Conservation (phyloP, 2,113 vertebrate genomes). For the Chinchilla lanigera region DNA sequence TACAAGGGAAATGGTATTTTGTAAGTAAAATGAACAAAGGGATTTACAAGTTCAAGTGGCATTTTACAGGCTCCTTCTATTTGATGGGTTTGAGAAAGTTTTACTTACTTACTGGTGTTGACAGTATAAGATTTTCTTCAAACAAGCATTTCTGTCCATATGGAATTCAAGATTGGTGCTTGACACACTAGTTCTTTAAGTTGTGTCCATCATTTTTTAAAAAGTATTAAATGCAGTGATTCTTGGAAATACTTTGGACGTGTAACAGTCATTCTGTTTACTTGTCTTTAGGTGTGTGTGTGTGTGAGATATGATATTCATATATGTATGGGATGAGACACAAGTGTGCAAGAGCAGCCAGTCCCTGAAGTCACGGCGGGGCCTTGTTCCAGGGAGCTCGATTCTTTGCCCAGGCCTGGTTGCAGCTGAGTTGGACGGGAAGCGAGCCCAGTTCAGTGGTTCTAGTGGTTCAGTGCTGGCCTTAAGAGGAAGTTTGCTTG, state of each 20-base stretch:
- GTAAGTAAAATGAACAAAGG: slow-evolving; percentile 47
- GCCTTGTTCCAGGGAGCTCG: background rate
- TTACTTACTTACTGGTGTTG: background rate
- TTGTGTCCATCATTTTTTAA: background rate
- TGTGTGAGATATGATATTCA: no score
- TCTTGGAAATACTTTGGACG: background rate
- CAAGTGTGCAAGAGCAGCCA: background rate
- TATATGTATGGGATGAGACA: background rate
- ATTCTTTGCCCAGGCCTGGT: background rate
- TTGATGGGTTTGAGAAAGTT: background rate
- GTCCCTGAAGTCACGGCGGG: background rate
- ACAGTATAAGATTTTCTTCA: background rate
- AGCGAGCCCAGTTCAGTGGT: background rate
- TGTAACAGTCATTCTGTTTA: background rate
- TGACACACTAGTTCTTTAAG: background rate
- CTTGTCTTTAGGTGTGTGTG: background rate
- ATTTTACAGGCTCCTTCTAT: slow-evolving; percentile 32
- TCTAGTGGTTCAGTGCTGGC: background rate
- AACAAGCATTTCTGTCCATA: background rate
- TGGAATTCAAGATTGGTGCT: background rate
- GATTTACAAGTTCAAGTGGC: slow-evolving; percentile 27
- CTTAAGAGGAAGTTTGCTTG: background rate
- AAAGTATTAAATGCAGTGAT: background rate
- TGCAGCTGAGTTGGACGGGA: background rate
- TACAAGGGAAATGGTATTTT: slow-evolving; percentile 9